Evolutionary conservation across 2,113 vertebrate genomes (phyloP), one percentile per base, ranked within the genome.

Genomic region (Rhipidura dahli): DNA sequence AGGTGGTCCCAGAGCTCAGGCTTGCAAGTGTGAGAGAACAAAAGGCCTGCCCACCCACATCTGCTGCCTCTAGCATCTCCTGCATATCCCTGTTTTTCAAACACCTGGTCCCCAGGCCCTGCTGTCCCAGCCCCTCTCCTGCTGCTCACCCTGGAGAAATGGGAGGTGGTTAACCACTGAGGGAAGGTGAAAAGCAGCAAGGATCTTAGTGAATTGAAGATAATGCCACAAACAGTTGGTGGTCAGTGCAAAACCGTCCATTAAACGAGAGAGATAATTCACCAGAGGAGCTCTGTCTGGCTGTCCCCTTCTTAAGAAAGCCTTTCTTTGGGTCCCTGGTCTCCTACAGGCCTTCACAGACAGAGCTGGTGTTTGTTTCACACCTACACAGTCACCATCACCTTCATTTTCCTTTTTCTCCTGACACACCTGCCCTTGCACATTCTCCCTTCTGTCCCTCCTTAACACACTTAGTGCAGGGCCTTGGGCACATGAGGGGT

Each of bases 1-100:
- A 98, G 94, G 97, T 98, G 96, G 96, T 97, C 97, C 96, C 96
- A 94, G 83, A 93, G 83, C 94, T 89, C 83, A 93, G 89, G 70
- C 96, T 94, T 89, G 88, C 15, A 50, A 93, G 93, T 94, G 56
- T 37, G 80, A 47, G 51, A 81, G 82, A 96, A 98, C 98, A 99
- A 98, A 96, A 98, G 97, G 95, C 92, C 86, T 82, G 71, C 49
- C 12, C 86, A 56, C 40, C 33, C 97, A 98, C 98, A 99, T 98
- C 99, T 99, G 98, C 97, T 96, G 96, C 97, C 97, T 98, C 96
- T 65, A 39, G 83, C 90, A 96, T 96, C 96, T 96, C 96, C 98
- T 88, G 90, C 84, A 96, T 97, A 96, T 96, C 97, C 97, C 97
- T 75, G 87, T 94, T 97, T 93, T 96, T 94, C 71, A 86, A 64